Conservation (phyloP, 2,888 invertebrate species). For the Pollenia griseotomentosa region DNA sequence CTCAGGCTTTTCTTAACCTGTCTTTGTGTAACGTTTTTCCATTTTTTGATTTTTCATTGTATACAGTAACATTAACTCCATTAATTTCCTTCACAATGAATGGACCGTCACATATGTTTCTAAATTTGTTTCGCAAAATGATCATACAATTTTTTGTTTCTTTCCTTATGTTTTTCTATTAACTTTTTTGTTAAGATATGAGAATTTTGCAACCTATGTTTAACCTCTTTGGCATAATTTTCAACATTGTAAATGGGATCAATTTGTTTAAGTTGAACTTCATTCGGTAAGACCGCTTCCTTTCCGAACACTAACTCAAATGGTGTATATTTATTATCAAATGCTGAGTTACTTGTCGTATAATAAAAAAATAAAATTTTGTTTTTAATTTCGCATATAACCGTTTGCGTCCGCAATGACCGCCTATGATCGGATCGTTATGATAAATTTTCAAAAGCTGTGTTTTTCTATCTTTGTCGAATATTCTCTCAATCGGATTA, state of each 20-base stretch:
- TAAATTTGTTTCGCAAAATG: background rate
- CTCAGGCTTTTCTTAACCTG: background rate
- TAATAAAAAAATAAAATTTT: background rate
- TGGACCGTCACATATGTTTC: background rate
- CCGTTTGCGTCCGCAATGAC: too few species aligned
- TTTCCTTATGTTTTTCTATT: background rate
- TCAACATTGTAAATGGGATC: background rate
- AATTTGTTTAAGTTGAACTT: background rate
- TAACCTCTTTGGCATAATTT: background rate
- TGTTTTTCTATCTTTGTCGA: background rate
- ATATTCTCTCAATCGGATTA: background rate
- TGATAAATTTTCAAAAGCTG: conserved; percentile 2
- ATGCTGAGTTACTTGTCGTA: background rate
- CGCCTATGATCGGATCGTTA: background rate
- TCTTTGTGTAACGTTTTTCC: background rate
- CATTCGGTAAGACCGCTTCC: too few species aligned
- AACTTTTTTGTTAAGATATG: background rate
- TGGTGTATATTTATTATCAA: background rate
- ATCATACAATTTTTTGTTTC: background rate
- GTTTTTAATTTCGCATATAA: too few species aligned
- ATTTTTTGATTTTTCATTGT: background rate
- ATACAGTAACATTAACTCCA: background rate
- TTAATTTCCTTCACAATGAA: background rate
- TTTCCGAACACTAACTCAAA: background rate
- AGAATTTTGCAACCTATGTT: background rate